Evolutionary conservation across 2,888 invertebrate genomes (phyloP), one percentile per base, ranked within the genome.

Genomic region (Eristalinus aeneus): DNA sequence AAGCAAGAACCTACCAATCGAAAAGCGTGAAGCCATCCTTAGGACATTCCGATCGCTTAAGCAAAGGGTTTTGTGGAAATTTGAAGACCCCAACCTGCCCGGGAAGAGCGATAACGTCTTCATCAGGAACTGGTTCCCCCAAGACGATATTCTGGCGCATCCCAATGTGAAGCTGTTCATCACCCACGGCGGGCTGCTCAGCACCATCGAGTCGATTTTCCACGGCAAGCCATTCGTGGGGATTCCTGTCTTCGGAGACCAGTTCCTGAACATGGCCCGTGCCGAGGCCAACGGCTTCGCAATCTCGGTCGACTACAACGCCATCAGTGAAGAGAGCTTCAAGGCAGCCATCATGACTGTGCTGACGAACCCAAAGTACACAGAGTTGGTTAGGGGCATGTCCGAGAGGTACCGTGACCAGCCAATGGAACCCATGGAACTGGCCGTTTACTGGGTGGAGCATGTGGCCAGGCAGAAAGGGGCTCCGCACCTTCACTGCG

Each of bases 231-330:
- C 94, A 0, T 89, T 93, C n/a, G 88, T 94, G n/a, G 93, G 93
- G 1, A 92, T 94, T 63, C 94, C 94, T 0, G 90, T 94, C 20
- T 93, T 93, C 76, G 93, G 91, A 0, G 94, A 94, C 89, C 94
- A 94, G 89, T 91, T 92, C 71, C 86, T 93, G 16, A 94, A 94
- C 82, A 93, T 94, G 90, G 91, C 89, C 0, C 91, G 91, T 10
- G 93, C 93, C 2, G 92, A 91, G 71, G 83, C 88, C 3, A 89
- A 90, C 60, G 94, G 94, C 2, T 93, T 91, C 88, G 94, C 92
- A 0, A 84, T 92, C 2, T 89, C 87, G 1, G 88, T 94, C 0
- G 89, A 91, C 53, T 92, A 91, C 53, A 82, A 89, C 1, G 88
- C 90, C 0, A 61, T 94, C 2, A 92, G 90, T 0, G 89, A 91